Evolutionary conservation across 2,888 invertebrate genomes (phyloP).

Genomic region (Epirrhoe alternata): DNA sequence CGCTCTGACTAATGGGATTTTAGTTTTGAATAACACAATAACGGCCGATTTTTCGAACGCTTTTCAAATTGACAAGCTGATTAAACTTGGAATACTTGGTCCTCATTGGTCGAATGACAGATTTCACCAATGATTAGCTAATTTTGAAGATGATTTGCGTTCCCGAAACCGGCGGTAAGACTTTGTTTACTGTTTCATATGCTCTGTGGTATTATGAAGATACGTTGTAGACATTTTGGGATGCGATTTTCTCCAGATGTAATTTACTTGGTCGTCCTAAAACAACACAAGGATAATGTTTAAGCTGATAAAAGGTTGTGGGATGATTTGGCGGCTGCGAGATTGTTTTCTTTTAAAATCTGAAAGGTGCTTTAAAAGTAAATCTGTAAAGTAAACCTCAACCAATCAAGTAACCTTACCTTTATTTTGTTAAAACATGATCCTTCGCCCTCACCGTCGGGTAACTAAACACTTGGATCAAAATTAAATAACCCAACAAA

Average conservation of each 20-base stretch:
- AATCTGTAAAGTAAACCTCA: constrained; percentile 1
- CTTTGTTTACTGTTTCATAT: constrained; percentile 3
- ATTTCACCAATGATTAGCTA: no score
- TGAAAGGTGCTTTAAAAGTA: neutral
- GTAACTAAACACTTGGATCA: neutral
- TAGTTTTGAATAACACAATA: no score
- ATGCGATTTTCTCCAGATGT: constrained; percentile 49
- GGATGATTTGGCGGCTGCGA: constrained; percentile 25
- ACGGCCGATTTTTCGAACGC: no score
- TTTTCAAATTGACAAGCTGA: no score
- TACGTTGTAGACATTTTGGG: constrained; percentile 46
- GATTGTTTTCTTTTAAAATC: constrained; percentile 20
- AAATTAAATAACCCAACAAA: constrained; percentile 11
- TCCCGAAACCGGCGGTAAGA: no score
- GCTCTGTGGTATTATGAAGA: constrained; percentile 35
- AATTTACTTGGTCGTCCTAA: constrained; percentile 47
- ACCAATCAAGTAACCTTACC: constrained; percentile 1
- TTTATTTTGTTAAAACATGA: neutral
- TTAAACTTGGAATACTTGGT: no score
- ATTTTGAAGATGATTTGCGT: no score
- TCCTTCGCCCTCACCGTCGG: neutral
- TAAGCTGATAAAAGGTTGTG: constrained; percentile 33
- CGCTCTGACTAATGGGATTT: no score
- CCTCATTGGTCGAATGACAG: no score
- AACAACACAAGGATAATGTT: constrained; percentile 44